Percentiles rank a stretch among this genome's conserved stretches.
phyloP scores from a whole-genome alignment of 2,888 invertebrate genomes.

The Acanthosoma haemorrhoidale region DNA sequence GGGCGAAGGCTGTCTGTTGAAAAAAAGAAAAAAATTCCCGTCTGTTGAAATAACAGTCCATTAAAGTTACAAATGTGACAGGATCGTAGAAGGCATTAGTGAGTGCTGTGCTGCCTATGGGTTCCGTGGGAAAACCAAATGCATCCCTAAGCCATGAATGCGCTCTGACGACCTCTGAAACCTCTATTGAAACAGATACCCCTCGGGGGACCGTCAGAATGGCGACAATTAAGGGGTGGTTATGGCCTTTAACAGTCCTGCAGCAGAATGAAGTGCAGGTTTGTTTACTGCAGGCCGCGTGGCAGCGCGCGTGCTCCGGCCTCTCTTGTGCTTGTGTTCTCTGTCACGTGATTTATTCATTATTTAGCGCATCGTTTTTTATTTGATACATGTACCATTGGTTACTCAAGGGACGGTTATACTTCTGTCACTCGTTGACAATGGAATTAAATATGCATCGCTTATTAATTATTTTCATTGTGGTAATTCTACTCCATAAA shows the following conservation, averaged over 20 bases:
- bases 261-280: slow-evolving; percentile 11
- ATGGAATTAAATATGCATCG: too few species aligned
- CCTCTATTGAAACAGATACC: not conserved
- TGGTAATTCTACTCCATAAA: too few species aligned
- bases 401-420: too few species aligned
- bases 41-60: too few species aligned
- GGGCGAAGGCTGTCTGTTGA: too few species aligned
- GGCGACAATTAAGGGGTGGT: not conserved
- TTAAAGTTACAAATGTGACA: too few species aligned
- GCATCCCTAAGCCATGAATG: not conserved
- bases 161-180: not conserved
- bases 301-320: not conserved
- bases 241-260: not conserved
- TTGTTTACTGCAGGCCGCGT: slow-evolving; percentile 9
- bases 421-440: too few species aligned
- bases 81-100: not conserved
- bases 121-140: not conserved
- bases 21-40: too few species aligned
- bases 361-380: too few species aligned
- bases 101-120: not conserved
- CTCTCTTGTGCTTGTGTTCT: not conserved
- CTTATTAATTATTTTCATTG: too few species aligned
- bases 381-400: too few species aligned
- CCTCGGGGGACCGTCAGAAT: not conserved
- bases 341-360: not conserved